Evolutionary conservation across 2,888 invertebrate genomes (phyloP), one percentile per base, ranked within the genome.

Genomic region (Carterocephalus palaemon): DNA sequence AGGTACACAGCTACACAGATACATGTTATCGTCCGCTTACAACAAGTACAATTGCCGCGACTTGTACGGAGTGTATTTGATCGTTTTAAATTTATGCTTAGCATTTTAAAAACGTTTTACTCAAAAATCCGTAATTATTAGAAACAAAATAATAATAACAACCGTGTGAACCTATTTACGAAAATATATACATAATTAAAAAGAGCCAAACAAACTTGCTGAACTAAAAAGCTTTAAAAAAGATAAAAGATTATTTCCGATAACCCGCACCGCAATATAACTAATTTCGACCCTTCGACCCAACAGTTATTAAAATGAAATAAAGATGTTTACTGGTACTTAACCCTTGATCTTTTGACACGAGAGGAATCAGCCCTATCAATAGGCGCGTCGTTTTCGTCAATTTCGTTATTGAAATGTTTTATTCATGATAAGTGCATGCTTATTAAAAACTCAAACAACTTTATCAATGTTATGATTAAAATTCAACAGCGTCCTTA

Each of bases 311-410:
- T 79, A 74, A 72, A 71, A 62, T 57, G 52, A 62, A 72, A 79
- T 82, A 61, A 72, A 83, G 76, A 76, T 80, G 79, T 81, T 82
- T 79, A 70, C 70, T 71, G 64, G 69, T 62, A 74, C 63, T 84
- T 82, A 84, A 82, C 85, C 82, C 80, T 75, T 82, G 68, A 60
- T 64, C 79, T 62, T 46, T 52, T 46, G 39, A 16, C 53, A 48
- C 55, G 62, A 59, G 57, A 51, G 53, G 59, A 54, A 63, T 59
- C 72, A 66, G 64, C 63, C 67, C 57, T 59, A 78, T 78, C 71
- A 72, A 76, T 78, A 75, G 67, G 69, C 53, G 60, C 63, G 65
- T 49, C 36, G n/a, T n/a, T n/a, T n/a, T n/a, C n/a, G n/a, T n/a
- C n/a, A n/a, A n/a, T n/a, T n/a, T 36, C 36, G 23, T 46, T 54